phyloP scores from a whole-genome alignment of 1,140 invertebrate species.

The Parapsyche elsis region DNA sequence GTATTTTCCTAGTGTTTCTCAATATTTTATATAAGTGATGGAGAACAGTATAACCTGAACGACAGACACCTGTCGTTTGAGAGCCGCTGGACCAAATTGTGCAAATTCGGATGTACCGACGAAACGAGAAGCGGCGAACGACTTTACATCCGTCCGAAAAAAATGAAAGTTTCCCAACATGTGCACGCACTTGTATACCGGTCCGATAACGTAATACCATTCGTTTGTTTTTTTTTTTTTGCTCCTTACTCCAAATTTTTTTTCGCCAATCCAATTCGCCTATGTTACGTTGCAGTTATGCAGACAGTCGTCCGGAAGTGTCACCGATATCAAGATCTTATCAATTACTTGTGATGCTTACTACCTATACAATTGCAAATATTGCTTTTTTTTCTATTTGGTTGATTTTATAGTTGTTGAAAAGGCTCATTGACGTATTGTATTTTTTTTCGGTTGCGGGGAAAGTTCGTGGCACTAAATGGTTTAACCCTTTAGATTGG shows the following conservation, averaged over 20 bases:
- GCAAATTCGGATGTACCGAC: background rate
- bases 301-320: background rate
- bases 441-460: background rate
- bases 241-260: background rate
- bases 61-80: background rate
- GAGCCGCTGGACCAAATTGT: background rate
- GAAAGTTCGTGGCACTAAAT: too few relatives aligned
- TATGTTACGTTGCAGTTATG: conserved; percentile 24
- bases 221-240: background rate
- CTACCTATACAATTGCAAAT: too few relatives aligned
- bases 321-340: too few relatives aligned
- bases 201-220: conserved; percentile 30
- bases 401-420: background rate
- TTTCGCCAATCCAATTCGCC: background rate
- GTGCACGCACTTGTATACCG: background rate
- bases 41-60: too few relatives aligned
- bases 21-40: too few relatives aligned
- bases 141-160: conserved; percentile 28
- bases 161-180: conserved; percentile 25
- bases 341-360: too few relatives aligned
- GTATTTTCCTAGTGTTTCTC: too few relatives aligned
- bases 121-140: background rate
- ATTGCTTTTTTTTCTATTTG: too few relatives aligned
- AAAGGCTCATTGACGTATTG: background rate
- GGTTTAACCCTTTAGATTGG: too few relatives aligned